Evolutionary conservation across 1,140 invertebrate species (phyloP).

Genomic region (Neoseiulus cucumeris): DNA sequence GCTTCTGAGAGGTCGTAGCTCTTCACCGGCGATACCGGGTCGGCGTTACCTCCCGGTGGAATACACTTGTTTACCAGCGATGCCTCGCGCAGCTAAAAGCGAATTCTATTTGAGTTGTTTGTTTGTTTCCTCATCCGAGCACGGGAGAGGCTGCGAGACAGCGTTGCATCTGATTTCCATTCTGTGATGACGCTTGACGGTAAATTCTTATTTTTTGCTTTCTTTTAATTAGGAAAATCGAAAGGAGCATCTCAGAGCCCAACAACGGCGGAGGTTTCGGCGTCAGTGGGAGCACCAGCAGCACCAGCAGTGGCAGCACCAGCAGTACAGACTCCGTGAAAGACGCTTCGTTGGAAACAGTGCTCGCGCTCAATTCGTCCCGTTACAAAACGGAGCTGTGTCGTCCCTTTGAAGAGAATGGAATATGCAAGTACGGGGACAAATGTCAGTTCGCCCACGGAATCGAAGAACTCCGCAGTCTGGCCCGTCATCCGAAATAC

Average conservation of each 20-base stretch:
- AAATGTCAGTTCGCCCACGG: slow-evolving; percentile 23
- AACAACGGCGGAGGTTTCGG: background rate
- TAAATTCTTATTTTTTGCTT: background rate
- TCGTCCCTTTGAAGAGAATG: slow-evolving; percentile 18
- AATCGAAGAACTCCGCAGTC: slow-evolving; percentile 17
- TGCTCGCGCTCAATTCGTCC: slow-evolving; percentile 1
- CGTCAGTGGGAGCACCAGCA: background rate
- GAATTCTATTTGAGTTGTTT: no score
- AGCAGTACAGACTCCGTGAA: background rate
- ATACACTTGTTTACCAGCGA: no score
- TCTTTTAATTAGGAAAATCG: background rate
- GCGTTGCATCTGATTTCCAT: no score
- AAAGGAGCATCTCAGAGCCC: background rate
- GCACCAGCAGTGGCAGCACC: background rate
- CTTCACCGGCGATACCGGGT: no score
- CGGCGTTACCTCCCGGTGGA: no score
- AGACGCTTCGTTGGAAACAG: no score
- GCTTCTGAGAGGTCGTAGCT: no score
- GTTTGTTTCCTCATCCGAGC: no score
- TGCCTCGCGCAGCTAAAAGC: no score
- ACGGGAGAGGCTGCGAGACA: no score
- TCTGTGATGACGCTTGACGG: no score
- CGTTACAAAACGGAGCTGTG: slow-evolving; percentile 23
- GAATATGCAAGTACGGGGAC: slow-evolving; percentile 21
- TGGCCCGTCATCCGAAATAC: slow-evolving; percentile 21